Base-by-base conservation (phyloP, 1,140 invertebrate species). In the Drosophila pachea region DNA sequence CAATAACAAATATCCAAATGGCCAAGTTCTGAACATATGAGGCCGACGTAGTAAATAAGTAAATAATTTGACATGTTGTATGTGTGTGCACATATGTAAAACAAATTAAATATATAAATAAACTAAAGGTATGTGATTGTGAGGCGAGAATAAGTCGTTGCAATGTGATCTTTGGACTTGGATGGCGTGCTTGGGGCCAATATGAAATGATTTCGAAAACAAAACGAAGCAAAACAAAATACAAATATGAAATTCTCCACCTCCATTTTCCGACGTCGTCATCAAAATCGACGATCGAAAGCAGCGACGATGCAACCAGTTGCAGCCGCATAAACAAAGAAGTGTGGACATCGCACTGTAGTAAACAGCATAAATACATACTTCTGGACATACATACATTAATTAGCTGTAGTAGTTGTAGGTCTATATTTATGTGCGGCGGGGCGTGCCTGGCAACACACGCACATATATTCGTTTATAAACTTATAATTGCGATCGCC, bases 91-190 rank as follows among this genome's bases (percentile, higher is more conserved):
- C n/a, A 33, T 56, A 60, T 49, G 0, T 33, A 33, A 12, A 16
- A 50, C 35, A 2, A 50, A 40, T 14, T 43, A 45, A 32, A 50
- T 35, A 42, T 16, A 14, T 45, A 11, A 40, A 49, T 45, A 62
- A 38, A 4, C 11, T 58, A 50, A 14, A 9, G 49, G 9, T 40
- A 40, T 50, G 48, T 4, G 14, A 14, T 43, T 48, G 22, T 14
- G 33, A 59, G 48, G 43, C 36, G 31, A 22, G 22, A 50, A 45
- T 40, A 22, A n/a, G n/a, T n/a, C 35, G 38, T 2, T 14, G n/a
- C 50, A n/a, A 56, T 56, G 36, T 73, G 72, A 40, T 83, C 79
- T 82, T 82, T 83, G 72, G 61, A 78, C 68, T 55, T 35, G 43
- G 3, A 50, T 65, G 55, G 53, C 55, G 56, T 59, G 66, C 52